Evolutionary conservation across 2,113 vertebrate species (phyloP), one percentile per base, ranked within the genome.

Genomic region (Lethenteron camtschaticum): DNA sequence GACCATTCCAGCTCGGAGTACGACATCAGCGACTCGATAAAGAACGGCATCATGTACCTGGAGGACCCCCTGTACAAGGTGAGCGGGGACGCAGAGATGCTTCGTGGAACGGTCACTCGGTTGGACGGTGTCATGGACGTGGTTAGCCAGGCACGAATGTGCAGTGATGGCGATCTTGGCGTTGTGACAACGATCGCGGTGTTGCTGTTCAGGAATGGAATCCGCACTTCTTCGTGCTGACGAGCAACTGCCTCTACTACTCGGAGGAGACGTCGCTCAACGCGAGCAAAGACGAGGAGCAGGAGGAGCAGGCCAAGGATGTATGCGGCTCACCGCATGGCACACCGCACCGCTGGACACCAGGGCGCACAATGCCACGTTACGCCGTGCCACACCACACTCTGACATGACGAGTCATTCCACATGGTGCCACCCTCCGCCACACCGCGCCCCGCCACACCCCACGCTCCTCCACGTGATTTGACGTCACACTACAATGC

Each of bases 21-120:
- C 0, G 94, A 96, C 77, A 95, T 96, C 81, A 99, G 94, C 82
- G 96, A 99, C 82, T 99, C 94, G 70, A 92, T 97, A 79, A 97
- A 95, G 81, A 99, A 99, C 0, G 94, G 90, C 70, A 91, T 96
- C 75, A 83, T 99, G 58, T 99, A 86, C 78, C 78, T 97, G 73
- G 90, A 96, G 78, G 94, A 99, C 77, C 94, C 94, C 8, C 89
- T 99, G 77, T 96, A 96, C 76, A 90, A 94, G 0, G 94, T 99
- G 77, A 76, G 79, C 11, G 57, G 41, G 41, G 41, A 41, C 5
- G 41, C 41, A 41, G 41, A 5, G 41, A 41, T 41, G 41, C 41
- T 5, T 41, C 41, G 41, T 41, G 41, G 41, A 7, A 41, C 41
- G 41, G 41, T 41, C 41, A 41, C 41, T 41, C 41, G 41, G 41